phyloP scores from a whole-genome alignment of 1,140 invertebrate genomes.

The Calosoma granatense region DNA sequence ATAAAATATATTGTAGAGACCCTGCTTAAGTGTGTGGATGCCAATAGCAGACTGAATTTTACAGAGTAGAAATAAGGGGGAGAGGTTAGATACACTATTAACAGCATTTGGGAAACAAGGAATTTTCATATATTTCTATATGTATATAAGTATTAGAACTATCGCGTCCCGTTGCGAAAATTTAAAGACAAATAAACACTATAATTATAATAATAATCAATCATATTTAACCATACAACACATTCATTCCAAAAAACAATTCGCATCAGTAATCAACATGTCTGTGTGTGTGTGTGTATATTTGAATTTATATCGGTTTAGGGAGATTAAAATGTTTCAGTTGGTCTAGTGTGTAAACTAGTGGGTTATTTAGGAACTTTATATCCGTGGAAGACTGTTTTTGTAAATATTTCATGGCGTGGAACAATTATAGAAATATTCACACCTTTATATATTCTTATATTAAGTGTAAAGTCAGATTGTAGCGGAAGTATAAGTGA shows the following conservation, averaged over 20 bases:
- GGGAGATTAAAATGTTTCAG: slow-evolving; percentile 5
- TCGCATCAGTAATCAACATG: no score
- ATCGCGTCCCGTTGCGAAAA: no score
- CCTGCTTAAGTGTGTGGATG: background rate
- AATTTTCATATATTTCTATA: background rate
- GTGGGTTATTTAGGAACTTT: slow-evolving; percentile 20
- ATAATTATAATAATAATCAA: background rate
- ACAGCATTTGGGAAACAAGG: background rate
- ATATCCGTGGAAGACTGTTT: slow-evolving; percentile 24
- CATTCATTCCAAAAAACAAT: background rate
- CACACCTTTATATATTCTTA: no score
- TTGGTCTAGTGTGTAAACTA: slow-evolving; percentile 9
- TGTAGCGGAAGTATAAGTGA: no score
- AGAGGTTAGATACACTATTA: no score
- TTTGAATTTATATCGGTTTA: background rate
- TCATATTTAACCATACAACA: no score
- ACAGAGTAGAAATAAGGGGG: no score
- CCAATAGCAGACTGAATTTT: background rate
- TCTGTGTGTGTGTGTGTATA: no score
- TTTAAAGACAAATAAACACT: background rate
- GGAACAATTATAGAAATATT: background rate
- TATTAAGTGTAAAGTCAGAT: no score
- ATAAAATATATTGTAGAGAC: slow-evolving; percentile 6
- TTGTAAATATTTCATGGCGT: slow-evolving; percentile 11
- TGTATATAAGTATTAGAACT: no score